Base-by-base conservation (phyloP, 2,113 vertebrate species). In the Eptesicus fuscus region DNA sequence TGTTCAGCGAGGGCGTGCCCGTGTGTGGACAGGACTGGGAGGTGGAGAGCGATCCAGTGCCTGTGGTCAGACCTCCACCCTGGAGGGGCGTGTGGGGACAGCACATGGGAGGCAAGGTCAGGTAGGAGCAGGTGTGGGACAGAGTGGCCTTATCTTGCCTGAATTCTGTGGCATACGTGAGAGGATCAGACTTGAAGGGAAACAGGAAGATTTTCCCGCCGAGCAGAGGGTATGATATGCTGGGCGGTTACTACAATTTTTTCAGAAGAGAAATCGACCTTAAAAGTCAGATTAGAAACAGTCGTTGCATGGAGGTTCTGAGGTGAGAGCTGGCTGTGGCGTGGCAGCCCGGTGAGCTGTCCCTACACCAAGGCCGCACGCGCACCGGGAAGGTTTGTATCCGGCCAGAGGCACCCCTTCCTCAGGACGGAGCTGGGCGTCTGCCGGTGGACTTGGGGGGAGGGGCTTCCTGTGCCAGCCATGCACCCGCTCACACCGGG, bases 71-170 rank as follows among this genome's bases (percentile, higher is more conserved):
- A 47, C 2, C 1, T 61, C 63, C 44, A 1, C 30, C 1, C 23
- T 9, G 47, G n/a, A 49, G 5, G 5, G 20, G 14, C 4, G 0
- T 0, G 1, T 18, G 4, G 47, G 56, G 16, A 25, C 0, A 1
- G 63, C 30, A 9, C 0, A 10, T 18, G 9, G 63, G 42, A 44
- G 12, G 12, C 0, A 0, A 18, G 74, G 53, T 40, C 40, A 3
- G 5, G 30, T 1, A 11, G 67, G 67, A 25, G 32, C 59, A 28
- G 47, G 42, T 7, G 11, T 0, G 5, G 8, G 69, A 22, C 30
- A 1, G 49, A 1, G 40, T n/a, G 82, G 63, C 40, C 17, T 56
- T 63, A 42, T 10, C 20, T 7, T 20, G 53, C 40, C 7, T 53
- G 40, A 2, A 13, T 20, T 76, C 44, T 56, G 23, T 22, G 30